Evolutionary conservation across 2,113 vertebrate genomes (phyloP), one percentile per base, ranked within the genome.

Genomic region (Macrotis lagotis): DNA sequence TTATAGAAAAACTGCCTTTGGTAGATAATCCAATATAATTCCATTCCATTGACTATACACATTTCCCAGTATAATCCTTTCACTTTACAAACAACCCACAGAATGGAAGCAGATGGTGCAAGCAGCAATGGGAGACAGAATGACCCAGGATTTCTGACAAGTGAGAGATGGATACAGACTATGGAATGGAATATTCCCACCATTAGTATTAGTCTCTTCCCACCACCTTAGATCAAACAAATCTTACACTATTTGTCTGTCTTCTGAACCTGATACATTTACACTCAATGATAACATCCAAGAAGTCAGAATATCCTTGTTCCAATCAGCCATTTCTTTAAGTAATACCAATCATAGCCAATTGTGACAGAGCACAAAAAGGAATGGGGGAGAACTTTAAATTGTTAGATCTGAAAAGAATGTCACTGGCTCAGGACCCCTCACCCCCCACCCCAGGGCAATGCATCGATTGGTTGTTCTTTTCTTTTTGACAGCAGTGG

Each of bases 291-390:
- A 59, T 95, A 96, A 52, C 4, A 93, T 88, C 19, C 66, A 50
- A 48, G 31, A 91, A 93, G 26, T 93, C 9, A 88, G 50, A 48
- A 97, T 96, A 95, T 96, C 96, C 93, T 96, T 37, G 48, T 94
- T 96, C 50, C 3, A 48, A 93, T 90, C 88, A 53, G 3, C 66
- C 6, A 89, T 93, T 95, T 94, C 51, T 91, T 2, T 95, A 90
- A 97, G 48, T 90, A 92, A 90, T 53, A 1, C 90, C 48, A 24
- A 88, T 89, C 90, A 88, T 92, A 91, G 22, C 2, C 90, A 96
- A 74, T 59, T 93, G 25, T 92, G 28, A 22, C 83, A 91, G 28
- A 91, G 37, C 8, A 90, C 90, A 66, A 90, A 95, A 93, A 66
- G 25, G 28, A 92, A 25, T 5, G 90, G 37, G 90, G 24, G 26